Base-by-base conservation (phyloP, 2,113 vertebrate species). In the Bostrychus sinensis region DNA sequence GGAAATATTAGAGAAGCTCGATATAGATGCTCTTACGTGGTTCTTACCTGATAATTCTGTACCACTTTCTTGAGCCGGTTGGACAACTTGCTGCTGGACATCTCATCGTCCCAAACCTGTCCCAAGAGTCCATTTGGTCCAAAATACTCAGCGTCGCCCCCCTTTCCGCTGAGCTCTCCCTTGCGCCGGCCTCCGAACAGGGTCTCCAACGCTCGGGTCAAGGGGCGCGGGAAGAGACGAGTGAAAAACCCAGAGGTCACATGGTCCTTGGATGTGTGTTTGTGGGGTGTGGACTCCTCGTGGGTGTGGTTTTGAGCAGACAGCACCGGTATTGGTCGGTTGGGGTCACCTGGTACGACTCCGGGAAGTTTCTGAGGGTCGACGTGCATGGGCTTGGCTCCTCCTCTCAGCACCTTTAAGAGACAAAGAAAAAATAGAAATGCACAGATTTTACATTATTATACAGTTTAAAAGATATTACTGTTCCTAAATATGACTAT, bases 331-430 rank as follows among this genome's bases (percentile, higher is more conserved):
- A 93, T 92, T 5, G 91, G 92, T 7, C 79, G 91, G 57, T 70
- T 80, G 3, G 91, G 91, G 77, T 92, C 87, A 20, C 91, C 90
- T 1, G 91, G 91, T 68, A 92, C 45, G 10, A 93, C 79, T 0
- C 92, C 92, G 0, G 92, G 91, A 5, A 91, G 91, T 63, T 91
- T 92, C 75, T 91, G 90, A 22, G 90, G 91, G 80, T 92, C 87
- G 1, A 85, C 41, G 70, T 83, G 84, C 65, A 87, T 80, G 12
- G 87, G 77, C 66, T 93, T 93, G 8, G 90, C 77, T 48, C 87
- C 89, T 0, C 90, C 86, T 10, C 92, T 42, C 50, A 92, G 72
- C 23, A 88, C 89, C 91, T 92, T 72, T 28, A 14, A 22, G 32
- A 26, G 7, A 0, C 36, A 58, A 20, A 63, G n/a, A 7, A 17